Conservation (phyloP, 1,140 invertebrate genomes). For the Caenorhabditis briggsae region DNA sequence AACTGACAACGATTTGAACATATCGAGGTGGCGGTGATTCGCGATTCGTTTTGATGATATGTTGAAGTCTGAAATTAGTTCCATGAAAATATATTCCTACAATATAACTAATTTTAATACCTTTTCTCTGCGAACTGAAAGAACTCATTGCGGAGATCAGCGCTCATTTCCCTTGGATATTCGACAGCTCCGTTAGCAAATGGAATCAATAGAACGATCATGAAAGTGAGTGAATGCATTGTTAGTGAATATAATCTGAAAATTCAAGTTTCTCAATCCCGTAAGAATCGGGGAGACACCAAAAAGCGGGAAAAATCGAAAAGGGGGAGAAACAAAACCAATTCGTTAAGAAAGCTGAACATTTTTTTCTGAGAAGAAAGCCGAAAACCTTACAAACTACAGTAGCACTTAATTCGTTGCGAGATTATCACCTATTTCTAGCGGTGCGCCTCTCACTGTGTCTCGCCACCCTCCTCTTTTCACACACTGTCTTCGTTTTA, state of each 20-base stretch:
- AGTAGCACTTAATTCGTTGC: no score
- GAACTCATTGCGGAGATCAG: neutral
- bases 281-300: no score
- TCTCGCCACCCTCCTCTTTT: no score
- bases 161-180: neutral
- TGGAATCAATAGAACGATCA: neutral
- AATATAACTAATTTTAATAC: neutral
- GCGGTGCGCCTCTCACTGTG: no score
- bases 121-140: neutral
- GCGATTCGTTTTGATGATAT: neutral
- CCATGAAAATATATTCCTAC: neutral
- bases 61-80: neutral
- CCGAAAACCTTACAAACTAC: no score
- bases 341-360: no score
- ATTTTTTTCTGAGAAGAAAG: no score
- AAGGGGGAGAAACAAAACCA: no score
- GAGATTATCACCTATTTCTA: no score
- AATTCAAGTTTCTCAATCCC: no score
- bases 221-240: neutral
- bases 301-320: no score
- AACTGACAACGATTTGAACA: neutral
- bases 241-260: neutral
- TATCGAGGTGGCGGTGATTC: neutral
- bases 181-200: neutral
- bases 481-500: no score